Base-by-base conservation (phyloP, 2,888 invertebrate genomes). In the Cephus pygmeus region DNA sequence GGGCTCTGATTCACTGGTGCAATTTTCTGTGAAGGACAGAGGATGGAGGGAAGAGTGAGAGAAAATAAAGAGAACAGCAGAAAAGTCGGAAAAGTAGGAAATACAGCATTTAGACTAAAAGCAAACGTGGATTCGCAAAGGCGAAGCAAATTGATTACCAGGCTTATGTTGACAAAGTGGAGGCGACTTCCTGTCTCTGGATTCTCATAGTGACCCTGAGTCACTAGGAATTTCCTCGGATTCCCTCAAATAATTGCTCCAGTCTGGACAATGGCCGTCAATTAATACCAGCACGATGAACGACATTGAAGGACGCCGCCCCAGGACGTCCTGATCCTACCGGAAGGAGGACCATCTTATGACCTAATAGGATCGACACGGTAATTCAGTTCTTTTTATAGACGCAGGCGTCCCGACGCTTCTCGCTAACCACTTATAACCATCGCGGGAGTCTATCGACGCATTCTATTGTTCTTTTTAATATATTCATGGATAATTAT, bases 91-190 rank as follows among this genome's bases (percentile, higher is more conserved):
- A 4, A 40, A 56, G 56, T 23, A 56, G 56, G 56, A 56, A 56
- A 56, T 2, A 9, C 77, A 79, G 81, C 84, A 83, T 87, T 87
- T 85, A 83, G 84, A 83, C 81, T 87, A 87, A 87, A 86, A 87
- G 84, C 83, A 83, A 85, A 85, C 82, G 82, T 79, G 83, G 79
- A 83, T 85, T 83, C 83, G 82, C 80, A 81, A 80, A 76, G 56
- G 56, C 79, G 56, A 78, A 78, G 73, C 77, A 79, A 81, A 86
- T 84, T 82, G 82, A 83, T 86, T 82, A 80, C 75, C 77, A 68
- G 78, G 77, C 75, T 79, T 75, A 82, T 74, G 77, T 80, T 78
- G 78, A 78, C 78, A 78, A 78, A 78, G 76, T 76, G 76, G 76
- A 78, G 4, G 71, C 75, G 75, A 78, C 76, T 78, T 75, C 75